Percentiles rank a stretch among this genome's conserved stretches.
phyloP scores from a whole-genome alignment of 2,113 vertebrate species.

The Oostethus manadensis region DNA sequence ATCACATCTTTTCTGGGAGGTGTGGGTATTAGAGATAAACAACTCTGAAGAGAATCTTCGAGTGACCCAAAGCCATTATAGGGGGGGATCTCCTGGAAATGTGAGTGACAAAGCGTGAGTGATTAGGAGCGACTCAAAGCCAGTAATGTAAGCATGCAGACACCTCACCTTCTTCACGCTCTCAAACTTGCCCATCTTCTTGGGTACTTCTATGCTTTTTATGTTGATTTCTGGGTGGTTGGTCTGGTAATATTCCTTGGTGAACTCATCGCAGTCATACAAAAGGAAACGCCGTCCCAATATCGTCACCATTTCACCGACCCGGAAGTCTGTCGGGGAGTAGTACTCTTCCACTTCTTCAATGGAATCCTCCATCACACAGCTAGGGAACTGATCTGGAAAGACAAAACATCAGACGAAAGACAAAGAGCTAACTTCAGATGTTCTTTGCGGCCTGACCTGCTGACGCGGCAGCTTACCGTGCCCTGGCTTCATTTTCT shows the following conservation, averaged over 20 bases:
- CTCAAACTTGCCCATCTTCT: conserved; percentile 22
- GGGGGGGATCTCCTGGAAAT: conserved; percentile 79
- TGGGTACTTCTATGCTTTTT: conserved; percentile 62
- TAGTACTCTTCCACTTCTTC: conserved; percentile 87
- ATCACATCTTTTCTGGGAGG: conserved; percentile 77
- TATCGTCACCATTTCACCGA: conserved; percentile 78
- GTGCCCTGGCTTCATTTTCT: conserved; percentile 59
- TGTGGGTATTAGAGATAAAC: conserved; percentile 80
- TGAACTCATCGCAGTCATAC: conserved; percentile 86
- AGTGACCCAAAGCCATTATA: conserved; percentile 89
- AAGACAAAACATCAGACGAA: background rate
- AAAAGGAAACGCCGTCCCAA: conserved; percentile 84
- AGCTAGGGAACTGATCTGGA: conserved; percentile 81
- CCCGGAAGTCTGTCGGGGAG: conserved; percentile 82
- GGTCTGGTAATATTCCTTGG: conserved; percentile 76
- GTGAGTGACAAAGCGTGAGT: background rate
- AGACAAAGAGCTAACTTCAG: background rate
- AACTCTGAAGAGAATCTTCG: conserved; percentile 91
- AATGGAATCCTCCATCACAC: conserved; percentile 82
- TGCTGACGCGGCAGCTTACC: background rate
- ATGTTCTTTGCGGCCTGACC: too few relatives aligned
- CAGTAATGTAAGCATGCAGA: background rate
- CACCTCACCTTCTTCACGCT: conserved; percentile 46
- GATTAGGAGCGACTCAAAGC: background rate
- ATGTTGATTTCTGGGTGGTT: conserved; percentile 77